Conservation (phyloP, 2,888 invertebrate genomes). For the Paralinhomoeus sp. region DNA sequence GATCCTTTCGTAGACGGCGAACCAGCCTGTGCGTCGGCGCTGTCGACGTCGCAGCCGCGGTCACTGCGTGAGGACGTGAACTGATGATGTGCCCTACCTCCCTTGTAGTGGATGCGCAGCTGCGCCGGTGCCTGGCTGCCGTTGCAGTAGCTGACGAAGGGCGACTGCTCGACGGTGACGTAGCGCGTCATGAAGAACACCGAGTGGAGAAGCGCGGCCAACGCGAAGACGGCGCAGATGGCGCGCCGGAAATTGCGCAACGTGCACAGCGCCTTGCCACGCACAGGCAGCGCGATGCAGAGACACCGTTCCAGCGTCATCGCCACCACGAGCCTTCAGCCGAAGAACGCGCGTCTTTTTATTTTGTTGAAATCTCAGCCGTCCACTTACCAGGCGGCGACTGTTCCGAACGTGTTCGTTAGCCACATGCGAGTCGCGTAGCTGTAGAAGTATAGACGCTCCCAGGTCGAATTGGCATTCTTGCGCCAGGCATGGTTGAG, state of each 20-base stretch:
- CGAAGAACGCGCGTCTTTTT: neutral
- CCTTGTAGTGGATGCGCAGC: too few relatives aligned
- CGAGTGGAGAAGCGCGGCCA: neutral
- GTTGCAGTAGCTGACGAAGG: too few relatives aligned
- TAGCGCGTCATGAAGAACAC: slow-evolving; percentile 1
- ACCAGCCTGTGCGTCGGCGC: neutral
- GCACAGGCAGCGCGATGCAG: slow-evolving; percentile 1
- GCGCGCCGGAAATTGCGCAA: neutral
- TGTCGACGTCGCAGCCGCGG: neutral
- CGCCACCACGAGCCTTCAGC: slow-evolving; percentile 2
- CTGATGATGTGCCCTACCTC: too few relatives aligned
- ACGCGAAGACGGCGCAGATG: neutral
- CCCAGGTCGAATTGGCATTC: neutral
- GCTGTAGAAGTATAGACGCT: neutral
- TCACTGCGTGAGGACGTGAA: too few relatives aligned
- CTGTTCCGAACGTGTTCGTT: neutral
- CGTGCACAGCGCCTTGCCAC: neutral
- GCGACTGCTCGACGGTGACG: too few relatives aligned
- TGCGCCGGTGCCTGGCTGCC: too few relatives aligned
- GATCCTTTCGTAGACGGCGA: neutral
- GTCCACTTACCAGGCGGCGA: neutral
- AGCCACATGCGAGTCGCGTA: neutral
- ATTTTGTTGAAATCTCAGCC: neutral
- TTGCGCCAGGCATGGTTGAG: neutral
- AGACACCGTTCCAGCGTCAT: slow-evolving; percentile 4